A percentile compares a stretch with the other conserved stretches of the same genome.
phyloP scores from a whole-genome alignment of 2,113 vertebrate genomes.

The Rattus rattus region DNA sequence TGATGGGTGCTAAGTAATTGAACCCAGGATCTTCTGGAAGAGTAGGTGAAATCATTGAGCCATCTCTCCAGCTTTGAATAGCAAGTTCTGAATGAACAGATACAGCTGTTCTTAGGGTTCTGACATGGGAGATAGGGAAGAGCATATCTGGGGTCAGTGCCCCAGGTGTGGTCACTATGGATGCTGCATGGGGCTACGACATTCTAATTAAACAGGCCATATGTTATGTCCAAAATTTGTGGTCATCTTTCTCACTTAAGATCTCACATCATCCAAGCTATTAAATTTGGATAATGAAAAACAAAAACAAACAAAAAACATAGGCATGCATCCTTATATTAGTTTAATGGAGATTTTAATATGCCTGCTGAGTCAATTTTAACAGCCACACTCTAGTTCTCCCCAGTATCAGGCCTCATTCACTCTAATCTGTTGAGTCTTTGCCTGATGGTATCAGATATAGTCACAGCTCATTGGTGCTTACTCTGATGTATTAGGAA shows the following conservation, averaged over 20 bases:
- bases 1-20: too few relatives aligned
- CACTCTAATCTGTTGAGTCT: background rate
- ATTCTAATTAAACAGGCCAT: background rate
- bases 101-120: background rate
- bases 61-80: background rate
- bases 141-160: background rate
- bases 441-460: background rate
- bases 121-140: background rate
- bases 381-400: background rate
- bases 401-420: too few relatives aligned
- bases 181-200: background rate
- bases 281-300: constrained; percentile 17
- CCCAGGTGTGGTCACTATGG: background rate
- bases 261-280: background rate
- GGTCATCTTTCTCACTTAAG: background rate
- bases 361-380: background rate
- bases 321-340: background rate
- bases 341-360: background rate
- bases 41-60: too few relatives aligned
- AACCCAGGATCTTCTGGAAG: too few relatives aligned
- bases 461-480: background rate
- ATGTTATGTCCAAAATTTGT: background rate
- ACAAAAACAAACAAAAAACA: too few relatives aligned
- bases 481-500: background rate
- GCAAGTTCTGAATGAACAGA: background rate